Evolutionary conservation across 2,113 vertebrate species (phyloP), one percentile per base, ranked within the genome.

Genomic region (Natator depressus): DNA sequence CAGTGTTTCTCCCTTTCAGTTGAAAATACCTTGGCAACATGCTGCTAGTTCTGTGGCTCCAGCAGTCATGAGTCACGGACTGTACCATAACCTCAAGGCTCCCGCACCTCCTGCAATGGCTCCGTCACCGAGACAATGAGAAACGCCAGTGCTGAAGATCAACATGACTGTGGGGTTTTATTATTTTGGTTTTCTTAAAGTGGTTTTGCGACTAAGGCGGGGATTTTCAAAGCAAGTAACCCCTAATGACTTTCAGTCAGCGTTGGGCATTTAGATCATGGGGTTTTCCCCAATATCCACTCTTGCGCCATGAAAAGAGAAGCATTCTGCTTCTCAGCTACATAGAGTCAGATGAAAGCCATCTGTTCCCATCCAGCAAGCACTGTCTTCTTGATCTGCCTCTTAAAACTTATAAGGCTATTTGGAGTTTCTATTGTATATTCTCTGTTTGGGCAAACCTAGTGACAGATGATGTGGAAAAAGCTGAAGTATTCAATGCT

Each of bases 321-420:
- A 75, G 31, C 1, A 2, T 0, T 1, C n/a, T 90, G 38, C 85
- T 84, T 96, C 78, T 46, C 7, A 0, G 12, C 46, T 88, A 69
- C 0, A 49, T 89, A 82, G 84, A 47, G 20, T 11, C 1, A 3
- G 76, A 89, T 54, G 89, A 95, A 97, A 95, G 91, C 95, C 97
- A 98, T 98, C 96, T 98, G 97, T 96, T 98, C 95, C 93, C 94
- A 98, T 98, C 96, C 94, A 95, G 89, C 53, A n/a, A 95, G 95
- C 96, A 94, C 80, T 84, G 94, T 97, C 97, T 96, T 97, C 97
- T 97, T 97, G 96, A 98, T 97, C 95, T 97, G 96, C 96, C 98
- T 98, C 95, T 98, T 98, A 97, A 97, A 95, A 98, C 98, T 97
- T 97, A 97, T 96, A 98, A 96, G 97, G 96, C 97, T 98, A 97